A percentile compares a stretch with the other conserved stretches of the same genome.
Conservation (phyloP, 2,797 vertebrate genomes). For the Takifugu rubripes region DNA sequence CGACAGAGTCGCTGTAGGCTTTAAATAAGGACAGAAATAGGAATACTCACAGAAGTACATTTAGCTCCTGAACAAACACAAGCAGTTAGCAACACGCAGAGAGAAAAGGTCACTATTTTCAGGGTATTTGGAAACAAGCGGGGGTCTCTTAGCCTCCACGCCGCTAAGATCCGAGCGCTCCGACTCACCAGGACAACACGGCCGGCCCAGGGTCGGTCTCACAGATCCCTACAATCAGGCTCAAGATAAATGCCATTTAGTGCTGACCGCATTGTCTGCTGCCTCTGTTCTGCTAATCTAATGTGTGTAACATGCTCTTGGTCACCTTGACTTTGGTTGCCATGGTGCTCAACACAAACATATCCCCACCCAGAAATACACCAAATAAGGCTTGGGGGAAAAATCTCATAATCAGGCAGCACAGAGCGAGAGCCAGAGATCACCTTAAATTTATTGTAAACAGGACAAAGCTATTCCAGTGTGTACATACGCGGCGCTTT, state of each 20-base stretch:
- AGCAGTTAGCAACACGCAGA: slow-evolving; percentile 16
- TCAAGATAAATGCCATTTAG: slow-evolving; percentile 76
- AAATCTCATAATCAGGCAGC: slow-evolving; percentile 77
- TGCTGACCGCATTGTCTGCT: slow-evolving; percentile 80
- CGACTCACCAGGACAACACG: slow-evolving; percentile 76
- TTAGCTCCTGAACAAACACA: not conserved
- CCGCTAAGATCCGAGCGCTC: slow-evolving; percentile 54
- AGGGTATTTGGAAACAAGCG: slow-evolving; percentile 38
- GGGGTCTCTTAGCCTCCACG: slow-evolving; percentile 28
- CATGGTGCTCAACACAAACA: slow-evolving; percentile 83
- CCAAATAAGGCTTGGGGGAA: slow-evolving; percentile 81
- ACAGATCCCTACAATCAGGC: slow-evolving; percentile 76
- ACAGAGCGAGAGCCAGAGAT: slow-evolving; percentile 68
- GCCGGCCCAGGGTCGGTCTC: slow-evolving; percentile 68
- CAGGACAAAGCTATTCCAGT: slow-evolving; percentile 69
- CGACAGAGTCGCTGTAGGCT: not conserved
- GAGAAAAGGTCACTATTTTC: slow-evolving; percentile 17
- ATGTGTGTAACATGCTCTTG: slow-evolving; percentile 83
- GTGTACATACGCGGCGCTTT: slow-evolving; percentile 61
- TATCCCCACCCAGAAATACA: slow-evolving; percentile 83
- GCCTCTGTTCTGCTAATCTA: slow-evolving; percentile 80
- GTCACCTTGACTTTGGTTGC: slow-evolving; percentile 88
- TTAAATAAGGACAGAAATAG: slow-evolving; percentile 14
- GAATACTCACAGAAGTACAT: not conserved
- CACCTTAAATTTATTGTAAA: slow-evolving; percentile 74